Percentiles rank a stretch among this genome's conserved stretches.
These are phyloP conservation scores for Papilio protenor DNA, from an alignment of 2,888 invertebrate genomes.

Conservation along the genomic window DNA sequence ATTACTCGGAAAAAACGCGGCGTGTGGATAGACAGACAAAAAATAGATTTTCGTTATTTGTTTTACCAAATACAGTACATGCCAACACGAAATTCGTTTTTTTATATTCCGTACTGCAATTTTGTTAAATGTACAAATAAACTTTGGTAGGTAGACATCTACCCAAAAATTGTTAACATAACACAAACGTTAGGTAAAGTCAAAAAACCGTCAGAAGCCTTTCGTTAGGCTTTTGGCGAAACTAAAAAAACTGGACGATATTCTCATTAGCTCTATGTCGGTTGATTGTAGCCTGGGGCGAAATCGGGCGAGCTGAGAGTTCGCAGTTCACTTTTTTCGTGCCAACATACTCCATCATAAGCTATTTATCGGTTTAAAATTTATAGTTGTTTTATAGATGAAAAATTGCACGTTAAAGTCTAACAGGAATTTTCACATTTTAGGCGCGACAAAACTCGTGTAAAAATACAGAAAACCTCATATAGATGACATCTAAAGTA, in stretches of 20 bases:
- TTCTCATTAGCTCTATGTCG: constrained; percentile 14
- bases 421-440: background rate
- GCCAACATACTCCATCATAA: constrained; percentile 11
- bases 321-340: constrained; percentile 15
- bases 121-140: too few relatives aligned
- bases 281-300: constrained; percentile 20
- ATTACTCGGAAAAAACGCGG: too few relatives aligned
- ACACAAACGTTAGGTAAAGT: background rate
- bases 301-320: constrained; percentile 10
- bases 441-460: background rate
- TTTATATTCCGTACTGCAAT: too few relatives aligned
- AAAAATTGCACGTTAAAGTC: constrained; percentile 10
- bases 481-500: background rate
- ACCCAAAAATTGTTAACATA: background rate
- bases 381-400: background rate
- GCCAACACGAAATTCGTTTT: too few relatives aligned
- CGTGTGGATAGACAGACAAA: too few relatives aligned
- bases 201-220: background rate
- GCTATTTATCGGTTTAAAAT: constrained; percentile 11
- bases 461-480: constrained; percentile 10
- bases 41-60: too few relatives aligned
- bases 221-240: background rate
- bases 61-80: too few relatives aligned
- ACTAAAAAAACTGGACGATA: background rate
- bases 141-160: background rate